Percentiles rank a stretch among this genome's conserved stretches.
These are phyloP conservation scores for Channa argus DNA, from an alignment of 2,113 vertebrate genomes.

Conservation along the genomic window DNA sequence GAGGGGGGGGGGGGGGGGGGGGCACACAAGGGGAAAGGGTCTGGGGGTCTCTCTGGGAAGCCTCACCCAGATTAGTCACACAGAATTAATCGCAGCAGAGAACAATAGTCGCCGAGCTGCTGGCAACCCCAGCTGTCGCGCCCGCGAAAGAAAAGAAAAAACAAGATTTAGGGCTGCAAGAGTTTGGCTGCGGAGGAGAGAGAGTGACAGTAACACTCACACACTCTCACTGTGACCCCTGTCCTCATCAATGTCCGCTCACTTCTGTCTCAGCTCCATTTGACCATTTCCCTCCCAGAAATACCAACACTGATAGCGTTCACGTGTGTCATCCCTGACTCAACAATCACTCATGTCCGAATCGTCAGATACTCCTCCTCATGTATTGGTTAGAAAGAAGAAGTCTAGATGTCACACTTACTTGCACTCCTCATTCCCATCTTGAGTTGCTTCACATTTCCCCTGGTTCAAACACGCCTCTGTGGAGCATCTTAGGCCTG, in stretches of 20 bases:
- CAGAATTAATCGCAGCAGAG: conserved; percentile 93
- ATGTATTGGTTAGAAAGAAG: neutral
- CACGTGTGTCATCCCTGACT: conserved; percentile 30
- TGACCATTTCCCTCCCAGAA: conserved; percentile 68
- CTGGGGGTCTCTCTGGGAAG: conserved; percentile 93
- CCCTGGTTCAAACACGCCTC: conserved; percentile 92
- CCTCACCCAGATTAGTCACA: conserved; percentile 98
- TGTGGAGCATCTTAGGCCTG: conserved; percentile 83
- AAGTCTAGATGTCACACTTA: conserved; percentile 80
- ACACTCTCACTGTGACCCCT: conserved; percentile 63
- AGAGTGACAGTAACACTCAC: conserved; percentile 58
- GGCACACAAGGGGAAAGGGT: conserved; percentile 59
- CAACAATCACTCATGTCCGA: conserved; percentile 10
- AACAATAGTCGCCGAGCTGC: conserved; percentile 94
- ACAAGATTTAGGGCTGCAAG: conserved; percentile 94
- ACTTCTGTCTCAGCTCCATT: conserved; percentile 38
- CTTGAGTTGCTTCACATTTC: conserved; percentile 85
- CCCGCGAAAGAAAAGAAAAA: conserved; percentile 94
- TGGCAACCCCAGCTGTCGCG: conserved; percentile 98
- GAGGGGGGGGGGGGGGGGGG: conserved; percentile 54
- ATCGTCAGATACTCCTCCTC: neutral
- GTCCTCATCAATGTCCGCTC: conserved; percentile 77
- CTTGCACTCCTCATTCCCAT: conserved; percentile 90
- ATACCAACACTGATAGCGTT: conserved; percentile 65
- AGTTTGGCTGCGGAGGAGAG: conserved; percentile 80